Percentiles rank a stretch among this genome's conserved stretches.
These are phyloP conservation scores for Sylvia borin DNA, from an alignment of 2,797 vertebrate species.

Conservation along the genomic window DNA sequence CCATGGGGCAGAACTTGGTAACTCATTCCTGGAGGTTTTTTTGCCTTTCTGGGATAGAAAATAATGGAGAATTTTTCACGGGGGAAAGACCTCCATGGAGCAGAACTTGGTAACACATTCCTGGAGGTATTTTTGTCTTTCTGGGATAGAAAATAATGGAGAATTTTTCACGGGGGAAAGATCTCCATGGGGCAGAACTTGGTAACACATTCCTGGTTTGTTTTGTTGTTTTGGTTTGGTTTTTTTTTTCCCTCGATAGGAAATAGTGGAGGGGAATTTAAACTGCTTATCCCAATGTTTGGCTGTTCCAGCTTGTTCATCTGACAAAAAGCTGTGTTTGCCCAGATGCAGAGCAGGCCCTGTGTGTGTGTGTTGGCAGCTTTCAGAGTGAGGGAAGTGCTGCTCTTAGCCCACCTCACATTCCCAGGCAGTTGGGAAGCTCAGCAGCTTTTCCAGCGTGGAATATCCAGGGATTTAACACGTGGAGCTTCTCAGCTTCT, in stretches of 20 bases:
- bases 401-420: not conserved
- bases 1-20: not conserved
- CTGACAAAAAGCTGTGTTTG: not conserved
- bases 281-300: fast-evolving
- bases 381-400: not conserved
- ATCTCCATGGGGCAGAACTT: not conserved
- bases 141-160: not conserved
- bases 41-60: not conserved
- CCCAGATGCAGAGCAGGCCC: not conserved
- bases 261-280: not conserved
- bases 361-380: not conserved
- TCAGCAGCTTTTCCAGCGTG: not conserved
- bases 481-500: not conserved
- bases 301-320: not conserved
- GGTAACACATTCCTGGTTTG: not conserved
- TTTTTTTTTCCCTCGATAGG: not conserved
- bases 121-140: not conserved
- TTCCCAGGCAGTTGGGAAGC: not conserved
- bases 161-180: not conserved
- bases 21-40: not conserved
- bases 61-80: not conserved
- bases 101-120: not conserved
- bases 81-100: not conserved
- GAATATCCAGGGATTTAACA: not conserved
- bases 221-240: no score